Conservation (phyloP, 2,888 invertebrate genomes). For the Metopia argyrocephala region DNA sequence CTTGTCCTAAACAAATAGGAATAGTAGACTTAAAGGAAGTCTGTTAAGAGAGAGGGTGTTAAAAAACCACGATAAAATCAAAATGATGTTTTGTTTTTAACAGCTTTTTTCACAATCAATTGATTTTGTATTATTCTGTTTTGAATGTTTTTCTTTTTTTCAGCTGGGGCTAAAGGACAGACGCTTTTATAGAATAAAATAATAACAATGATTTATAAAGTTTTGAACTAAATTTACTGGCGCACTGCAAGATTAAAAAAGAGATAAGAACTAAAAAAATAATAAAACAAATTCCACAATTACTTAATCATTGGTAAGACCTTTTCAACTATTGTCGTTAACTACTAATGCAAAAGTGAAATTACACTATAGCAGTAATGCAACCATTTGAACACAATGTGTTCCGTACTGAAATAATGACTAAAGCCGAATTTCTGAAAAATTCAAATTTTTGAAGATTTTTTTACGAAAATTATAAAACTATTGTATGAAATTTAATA, state of each 20-base stretch:
- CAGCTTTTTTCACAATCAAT: neutral
- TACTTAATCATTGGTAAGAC: no score
- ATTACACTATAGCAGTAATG: no score
- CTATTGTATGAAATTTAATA: no score
- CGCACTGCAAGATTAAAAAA: neutral
- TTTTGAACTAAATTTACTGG: slow-evolving; percentile 7
- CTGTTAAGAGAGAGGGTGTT: neutral
- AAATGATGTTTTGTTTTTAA: slow-evolving; percentile 16
- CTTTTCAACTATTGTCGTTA: no score
- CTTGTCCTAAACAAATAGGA: slow-evolving; percentile 4
- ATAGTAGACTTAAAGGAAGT: neutral
- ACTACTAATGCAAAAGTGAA: no score
- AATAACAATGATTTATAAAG: slow-evolving; percentile 37
- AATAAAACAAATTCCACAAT: neutral
- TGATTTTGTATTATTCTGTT: neutral
- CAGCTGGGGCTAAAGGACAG: slow-evolving; percentile 12
- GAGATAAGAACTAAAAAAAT: neutral
- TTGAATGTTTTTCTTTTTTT: slow-evolving; percentile 16
- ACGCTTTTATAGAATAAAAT: neutral
- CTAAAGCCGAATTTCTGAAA: no score
- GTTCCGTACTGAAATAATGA: no score
- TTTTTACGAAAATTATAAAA: no score
- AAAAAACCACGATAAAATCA: neutral
- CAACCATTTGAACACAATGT: no score
- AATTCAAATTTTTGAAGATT: no score